These are phyloP conservation scores for Bovichtus diacanthus DNA, from an alignment of 2,797 vertebrate genomes.

Conservation along the genomic window DNA sequence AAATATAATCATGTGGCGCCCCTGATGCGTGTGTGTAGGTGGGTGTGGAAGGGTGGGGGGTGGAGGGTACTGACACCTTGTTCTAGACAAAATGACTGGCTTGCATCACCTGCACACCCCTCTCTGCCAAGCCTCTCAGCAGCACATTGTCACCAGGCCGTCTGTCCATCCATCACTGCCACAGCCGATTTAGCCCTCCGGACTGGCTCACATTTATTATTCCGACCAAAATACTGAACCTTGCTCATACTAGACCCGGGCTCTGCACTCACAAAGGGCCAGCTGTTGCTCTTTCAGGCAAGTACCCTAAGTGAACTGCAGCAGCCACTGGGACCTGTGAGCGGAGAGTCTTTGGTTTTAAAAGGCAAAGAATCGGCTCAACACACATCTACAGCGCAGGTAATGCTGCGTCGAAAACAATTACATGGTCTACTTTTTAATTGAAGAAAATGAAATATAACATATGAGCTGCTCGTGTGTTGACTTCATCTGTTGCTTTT, in stretches of 20 bases:
- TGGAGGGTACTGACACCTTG: slow-evolving; percentile 67
- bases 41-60: neutral
- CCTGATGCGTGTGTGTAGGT: slow-evolving; percentile 16
- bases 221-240: slow-evolving; percentile 61
- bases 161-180: slow-evolving; percentile 55
- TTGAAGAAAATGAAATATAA: neutral
- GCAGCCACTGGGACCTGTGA: neutral
- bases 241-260: slow-evolving; percentile 51
- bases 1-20: slow-evolving; percentile 68
- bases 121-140: slow-evolving; percentile 60
- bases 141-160: slow-evolving; percentile 58
- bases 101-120: slow-evolving; percentile 47
- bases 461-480: too few relatives aligned
- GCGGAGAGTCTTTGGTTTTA: slow-evolving; percentile 1
- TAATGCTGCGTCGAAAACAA: slow-evolving; percentile 1
- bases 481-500: neutral
- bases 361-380: neutral
- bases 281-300: slow-evolving; percentile 58
- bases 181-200: slow-evolving; percentile 27
- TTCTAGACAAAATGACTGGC: slow-evolving; percentile 66
- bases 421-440: neutral
- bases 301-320: slow-evolving; percentile 18
- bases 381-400: slow-evolving; percentile 15
- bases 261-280: slow-evolving; percentile 43
- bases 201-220: slow-evolving; percentile 56